Base-by-base conservation (phyloP, 2,797 vertebrate genomes). In the Balearica regulorum region DNA sequence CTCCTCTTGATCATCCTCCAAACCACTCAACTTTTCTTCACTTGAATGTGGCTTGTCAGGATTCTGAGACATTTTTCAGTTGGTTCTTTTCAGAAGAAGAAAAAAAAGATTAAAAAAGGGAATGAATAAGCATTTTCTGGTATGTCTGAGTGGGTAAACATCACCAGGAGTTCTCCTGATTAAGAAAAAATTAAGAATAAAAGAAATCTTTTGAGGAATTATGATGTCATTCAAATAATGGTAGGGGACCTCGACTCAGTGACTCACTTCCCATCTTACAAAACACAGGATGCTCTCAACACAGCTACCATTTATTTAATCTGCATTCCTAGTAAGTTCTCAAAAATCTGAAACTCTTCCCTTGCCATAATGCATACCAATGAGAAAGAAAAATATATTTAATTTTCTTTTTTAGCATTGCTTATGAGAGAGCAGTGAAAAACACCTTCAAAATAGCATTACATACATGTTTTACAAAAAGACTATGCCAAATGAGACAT, bases 51-150 rank as follows among this genome's bases (percentile, higher is more conserved):
- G 94, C 70, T 98, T 98, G 82, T 98, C 98, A 60, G 96, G 93
- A 95, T 99, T 98, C 91, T 99, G 98, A 64, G 99, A 98, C 99
- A 99, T 99, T 93, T 93, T 90, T 99, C 90, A 95, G 75, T 9
- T 68, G 86, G 71, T 48, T 69, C 93, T 86, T 93, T 91, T 92
- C 82, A 95, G 79, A 61, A 73, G 90, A 83, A 93, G 15, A 51
- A 84, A 69, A 69, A 91, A 85, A 92, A 79, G 2, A 90, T 4
- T 20, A 53, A 87, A 39, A 87, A 95, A 79, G 21, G 19, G 49
- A 92, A 84, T 60, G 33, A 93, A 90, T 78, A 78, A 78, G 21
- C 21, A 28, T 57, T 83, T 95, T 84, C 53, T 83, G 48, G 57
- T 29, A 64, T 0, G 2, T 29, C 16, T 69, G 41, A 61, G 46